Base-by-base conservation (phyloP, 2,113 vertebrate genomes). In the Triplophysa tibetana region DNA sequence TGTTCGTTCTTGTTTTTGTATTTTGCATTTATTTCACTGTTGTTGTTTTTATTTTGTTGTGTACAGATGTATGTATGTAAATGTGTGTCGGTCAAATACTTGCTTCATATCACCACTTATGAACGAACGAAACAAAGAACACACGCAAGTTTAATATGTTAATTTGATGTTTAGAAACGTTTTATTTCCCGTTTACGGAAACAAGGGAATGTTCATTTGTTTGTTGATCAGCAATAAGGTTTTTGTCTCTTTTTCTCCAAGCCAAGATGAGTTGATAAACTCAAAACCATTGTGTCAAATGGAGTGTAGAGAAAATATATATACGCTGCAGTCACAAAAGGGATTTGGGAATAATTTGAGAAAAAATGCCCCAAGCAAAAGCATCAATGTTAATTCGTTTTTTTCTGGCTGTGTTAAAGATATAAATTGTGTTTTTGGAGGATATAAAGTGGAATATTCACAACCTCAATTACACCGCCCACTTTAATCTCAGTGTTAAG, bases 201-300 rank as follows among this genome's bases (percentile, higher is more conserved):
- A 89, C 85, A 77, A 83, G 64, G 45, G 68, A 69, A 73, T 13
- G 19, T n/a, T 63, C n/a, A 62, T 54, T 81, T 65, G 62, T 43
- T 63, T 17, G 69, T 69, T 66, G 73, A 74, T 75, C 69, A 82
- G 85, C 84, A 90, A 90, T 89, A 89, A 89, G 38, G 29, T 83
- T 33, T 19, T 26, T 43, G 69, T 73, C 58, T 79, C 72, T 50
- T 41, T 64, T 64, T 41, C 33, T 54, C 65, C 43, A 82, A 23
- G 74, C 84, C 84, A 85, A 81, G 78, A 43, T 21, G 43, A 68
- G 52, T 50, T 52, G 23, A 41, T 45, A 75, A 0, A 26, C 60
- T 73, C 56, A 67, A 70, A 62, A 23, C 60, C 75, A 11, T 61
- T 0, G 78, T 87, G 82, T 87, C 76, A 83, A 86, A 75, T 41